phyloP scores from a whole-genome alignment of 2,888 invertebrate genomes.

The Platypus cylindrus region DNA sequence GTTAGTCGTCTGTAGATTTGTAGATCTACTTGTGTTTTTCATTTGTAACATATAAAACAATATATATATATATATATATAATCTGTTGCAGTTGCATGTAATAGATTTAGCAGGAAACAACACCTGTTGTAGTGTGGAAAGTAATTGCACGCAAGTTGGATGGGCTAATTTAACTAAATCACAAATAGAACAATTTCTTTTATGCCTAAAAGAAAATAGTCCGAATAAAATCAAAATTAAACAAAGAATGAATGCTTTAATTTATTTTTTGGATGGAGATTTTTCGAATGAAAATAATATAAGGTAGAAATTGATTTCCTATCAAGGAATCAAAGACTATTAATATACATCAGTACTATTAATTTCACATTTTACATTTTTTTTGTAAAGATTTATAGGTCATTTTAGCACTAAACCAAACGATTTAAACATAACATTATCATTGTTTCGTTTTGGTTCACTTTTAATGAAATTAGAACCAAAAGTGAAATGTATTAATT shows the following conservation, averaged over 20 bases:
- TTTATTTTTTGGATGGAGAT: slow-evolving; percentile 31
- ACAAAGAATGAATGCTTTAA: slow-evolving; percentile 28
- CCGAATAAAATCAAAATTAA: slow-evolving; percentile 20
- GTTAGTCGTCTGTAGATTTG: no score
- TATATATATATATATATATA: slow-evolving; percentile 4
- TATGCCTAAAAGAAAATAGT: slow-evolving; percentile 20
- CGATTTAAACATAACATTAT: slow-evolving; percentile 30
- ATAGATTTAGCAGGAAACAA: slow-evolving; percentile 36
- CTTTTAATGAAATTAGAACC: slow-evolving; percentile 25
- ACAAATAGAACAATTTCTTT: slow-evolving; percentile 32
- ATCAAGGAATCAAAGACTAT: no score
- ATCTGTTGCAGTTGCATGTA: slow-evolving; percentile 30
- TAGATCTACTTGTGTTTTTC: no score
- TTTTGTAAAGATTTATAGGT: slow-evolving; percentile 31
- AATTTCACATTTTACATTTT: slow-evolving; percentile 7
- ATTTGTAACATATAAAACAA: no score
- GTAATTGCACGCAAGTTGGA: slow-evolving; percentile 29
- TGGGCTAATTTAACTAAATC: slow-evolving; percentile 33
- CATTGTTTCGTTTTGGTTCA: slow-evolving; percentile 33
- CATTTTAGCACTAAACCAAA: slow-evolving; percentile 30
- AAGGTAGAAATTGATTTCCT: no score
- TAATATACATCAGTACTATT: no score
- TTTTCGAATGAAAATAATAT: slow-evolving; percentile 28
- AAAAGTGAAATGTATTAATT: slow-evolving; percentile 14
- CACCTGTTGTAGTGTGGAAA: slow-evolving; percentile 27